Evolutionary conservation across 2,888 invertebrate species (phyloP).

Genomic region (Drepana falcataria): DNA sequence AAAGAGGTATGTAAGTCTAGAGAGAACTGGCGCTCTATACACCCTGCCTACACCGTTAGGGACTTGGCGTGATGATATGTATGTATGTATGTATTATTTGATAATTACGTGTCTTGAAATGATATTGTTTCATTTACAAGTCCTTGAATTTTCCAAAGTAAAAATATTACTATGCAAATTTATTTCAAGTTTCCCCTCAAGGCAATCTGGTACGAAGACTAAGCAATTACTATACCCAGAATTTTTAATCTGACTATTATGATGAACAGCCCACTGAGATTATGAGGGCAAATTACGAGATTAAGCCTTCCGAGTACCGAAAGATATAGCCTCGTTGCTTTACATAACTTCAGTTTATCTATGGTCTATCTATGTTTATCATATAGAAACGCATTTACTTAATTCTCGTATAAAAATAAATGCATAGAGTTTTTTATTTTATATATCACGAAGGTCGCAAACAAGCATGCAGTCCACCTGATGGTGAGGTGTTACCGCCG

Average conservation of each 20-base stretch:
- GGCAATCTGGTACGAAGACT: constrained; percentile 49
- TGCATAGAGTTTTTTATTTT: too few relatives aligned
- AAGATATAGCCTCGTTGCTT: constrained; percentile 26
- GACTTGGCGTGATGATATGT: too few relatives aligned
- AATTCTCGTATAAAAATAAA: background rate
- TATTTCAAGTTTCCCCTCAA: constrained; percentile 14
- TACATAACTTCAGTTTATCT: constrained; percentile 18
- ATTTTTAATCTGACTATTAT: constrained; percentile 65
- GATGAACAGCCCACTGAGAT: constrained; percentile 51
- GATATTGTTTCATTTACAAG: too few relatives aligned
- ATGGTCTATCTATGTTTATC: constrained; percentile 14
- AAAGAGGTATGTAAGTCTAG: too few relatives aligned
- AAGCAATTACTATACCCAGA: constrained; percentile 53
- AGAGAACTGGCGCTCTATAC: too few relatives aligned
- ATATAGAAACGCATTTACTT: background rate
- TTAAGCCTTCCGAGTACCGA: constrained; percentile 29
- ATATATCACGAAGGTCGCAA: too few relatives aligned
- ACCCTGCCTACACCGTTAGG: too few relatives aligned
- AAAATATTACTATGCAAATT: background rate
- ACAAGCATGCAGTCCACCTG: too few relatives aligned
- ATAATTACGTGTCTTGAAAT: too few relatives aligned
- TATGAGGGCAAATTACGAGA: constrained; percentile 48
- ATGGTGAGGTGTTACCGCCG: too few relatives aligned
- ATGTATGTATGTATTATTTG: too few relatives aligned
- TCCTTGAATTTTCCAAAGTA: too few relatives aligned